Evolutionary conservation across 2,888 invertebrate genomes (phyloP).

Genomic region (Protodeltote pygarga): DNA sequence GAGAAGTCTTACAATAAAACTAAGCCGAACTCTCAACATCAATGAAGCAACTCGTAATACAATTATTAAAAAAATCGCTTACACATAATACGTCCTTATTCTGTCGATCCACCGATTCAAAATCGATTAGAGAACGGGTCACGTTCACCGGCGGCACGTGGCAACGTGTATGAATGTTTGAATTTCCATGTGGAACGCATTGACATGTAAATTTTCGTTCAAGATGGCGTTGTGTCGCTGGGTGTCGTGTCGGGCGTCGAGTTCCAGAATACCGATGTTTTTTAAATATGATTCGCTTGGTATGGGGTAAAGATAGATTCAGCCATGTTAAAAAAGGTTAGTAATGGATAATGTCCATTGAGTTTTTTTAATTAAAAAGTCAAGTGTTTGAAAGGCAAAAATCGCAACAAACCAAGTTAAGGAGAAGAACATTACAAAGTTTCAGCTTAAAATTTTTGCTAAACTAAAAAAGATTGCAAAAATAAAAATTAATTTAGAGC

Average conservation of each 20-base stretch:
- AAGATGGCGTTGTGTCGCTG: slow-evolving; percentile 47
- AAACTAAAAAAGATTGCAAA: too few relatives aligned
- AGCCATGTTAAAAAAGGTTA: too few relatives aligned
- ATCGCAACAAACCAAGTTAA: too few relatives aligned
- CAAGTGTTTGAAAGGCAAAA: too few relatives aligned
- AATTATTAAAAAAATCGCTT: slow-evolving; percentile 45
- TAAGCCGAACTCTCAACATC: slow-evolving; percentile 8
- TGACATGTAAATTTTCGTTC: slow-evolving; percentile 61
- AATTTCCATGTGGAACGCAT: slow-evolving; percentile 63
- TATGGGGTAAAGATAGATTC: too few relatives aligned
- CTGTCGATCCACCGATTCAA: slow-evolving; percentile 43
- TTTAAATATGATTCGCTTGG: slow-evolving; percentile 24
- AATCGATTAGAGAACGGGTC: slow-evolving; percentile 58
- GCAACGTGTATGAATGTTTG: slow-evolving; percentile 55
- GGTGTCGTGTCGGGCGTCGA: slow-evolving; percentile 21
- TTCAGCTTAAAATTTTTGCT: too few relatives aligned
- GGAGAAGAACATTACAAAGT: too few relatives aligned
- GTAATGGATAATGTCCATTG: too few relatives aligned
- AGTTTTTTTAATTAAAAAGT: too few relatives aligned
- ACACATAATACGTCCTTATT: slow-evolving; percentile 49
- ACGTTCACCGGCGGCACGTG: slow-evolving; percentile 55
- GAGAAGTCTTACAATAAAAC: not conserved
- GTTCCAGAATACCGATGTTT: slow-evolving; percentile 41
- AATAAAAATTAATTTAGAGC: too few relatives aligned
- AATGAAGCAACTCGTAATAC: slow-evolving; percentile 41